Percentiles rank a stretch among this genome's conserved stretches.
phyloP scores from a whole-genome alignment of 2,797 vertebrate species.

The Hozukius guyotensis region DNA sequence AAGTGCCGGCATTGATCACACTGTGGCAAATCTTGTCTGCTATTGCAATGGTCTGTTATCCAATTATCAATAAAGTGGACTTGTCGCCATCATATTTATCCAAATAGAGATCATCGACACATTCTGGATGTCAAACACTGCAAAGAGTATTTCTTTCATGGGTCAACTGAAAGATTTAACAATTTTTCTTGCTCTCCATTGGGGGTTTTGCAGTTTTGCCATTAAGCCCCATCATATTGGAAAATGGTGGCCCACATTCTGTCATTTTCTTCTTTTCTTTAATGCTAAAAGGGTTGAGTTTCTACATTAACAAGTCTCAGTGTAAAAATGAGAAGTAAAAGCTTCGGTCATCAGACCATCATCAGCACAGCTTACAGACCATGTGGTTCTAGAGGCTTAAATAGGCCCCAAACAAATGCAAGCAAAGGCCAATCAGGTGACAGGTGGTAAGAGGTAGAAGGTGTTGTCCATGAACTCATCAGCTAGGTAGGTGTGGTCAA shows the following conservation, averaged over 20 bases:
- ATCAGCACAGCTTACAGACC: not conserved
- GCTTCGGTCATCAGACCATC: not conserved
- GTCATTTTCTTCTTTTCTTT: not conserved
- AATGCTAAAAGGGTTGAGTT: not conserved
- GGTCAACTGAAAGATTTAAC: not conserved
- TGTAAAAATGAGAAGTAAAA: not conserved
- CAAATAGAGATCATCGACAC: not conserved
- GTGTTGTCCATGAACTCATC: slow-evolving; percentile 9
- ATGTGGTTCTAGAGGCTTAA: not conserved
- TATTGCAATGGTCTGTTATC: not conserved
- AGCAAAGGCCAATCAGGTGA: not conserved
- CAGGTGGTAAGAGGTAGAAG: not conserved
- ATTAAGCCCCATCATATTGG: not conserved
- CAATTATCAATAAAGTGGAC: slow-evolving; percentile 7
- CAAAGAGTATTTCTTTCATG: not conserved
- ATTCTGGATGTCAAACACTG: not conserved
- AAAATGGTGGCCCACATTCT: not conserved
- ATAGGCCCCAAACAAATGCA: not conserved
- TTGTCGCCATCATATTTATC: not conserved
- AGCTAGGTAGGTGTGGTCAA: not conserved
- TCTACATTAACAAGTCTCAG: not conserved
- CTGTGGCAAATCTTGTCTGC: not conserved
- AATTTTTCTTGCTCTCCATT: not conserved
- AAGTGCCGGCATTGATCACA: not conserved
- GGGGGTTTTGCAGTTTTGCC: not conserved